Percentiles rank a stretch among this genome's conserved stretches.
Evolutionary conservation across 2,797 vertebrate genomes (phyloP).

Genomic region (Falco biarmicus): DNA sequence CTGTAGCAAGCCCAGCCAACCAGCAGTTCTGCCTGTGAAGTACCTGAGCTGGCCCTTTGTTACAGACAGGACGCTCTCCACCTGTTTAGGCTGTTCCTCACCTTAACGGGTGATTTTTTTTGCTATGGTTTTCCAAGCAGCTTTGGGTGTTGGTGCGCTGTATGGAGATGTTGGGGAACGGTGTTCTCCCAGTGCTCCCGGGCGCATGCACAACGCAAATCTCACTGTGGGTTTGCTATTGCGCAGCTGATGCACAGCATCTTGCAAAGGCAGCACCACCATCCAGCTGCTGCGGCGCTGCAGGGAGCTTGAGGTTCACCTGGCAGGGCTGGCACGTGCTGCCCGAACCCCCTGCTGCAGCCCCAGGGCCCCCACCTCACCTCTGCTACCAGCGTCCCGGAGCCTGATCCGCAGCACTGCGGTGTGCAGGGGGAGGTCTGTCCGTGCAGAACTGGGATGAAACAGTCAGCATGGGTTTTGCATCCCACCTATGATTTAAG

Average conservation of each 20-base stretch:
- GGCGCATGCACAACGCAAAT: accelerated
- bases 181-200: not conserved
- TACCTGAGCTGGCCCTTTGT: not conserved
- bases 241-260: accelerated
- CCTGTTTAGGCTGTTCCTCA: not conserved
- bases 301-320: not conserved
- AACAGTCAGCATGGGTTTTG: not conserved
- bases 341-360: accelerated
- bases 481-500: not conserved
- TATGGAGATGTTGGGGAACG: not conserved
- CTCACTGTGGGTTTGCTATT: not conserved
- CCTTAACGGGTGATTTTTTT: not conserved
- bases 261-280: not conserved
- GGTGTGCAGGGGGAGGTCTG: accelerated
- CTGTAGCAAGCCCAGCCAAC: no score
- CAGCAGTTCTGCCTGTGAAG: not conserved
- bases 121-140: not conserved
- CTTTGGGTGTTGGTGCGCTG: not conserved
- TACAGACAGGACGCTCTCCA: not conserved
- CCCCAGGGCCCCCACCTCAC: accelerated
- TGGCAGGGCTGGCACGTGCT: not conserved
- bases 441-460: not conserved
- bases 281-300: not conserved
- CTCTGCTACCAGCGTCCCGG: accelerated
- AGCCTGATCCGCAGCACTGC: not conserved